Conservation (phyloP, 2,888 invertebrate genomes). For the Acronicta leporina region DNA sequence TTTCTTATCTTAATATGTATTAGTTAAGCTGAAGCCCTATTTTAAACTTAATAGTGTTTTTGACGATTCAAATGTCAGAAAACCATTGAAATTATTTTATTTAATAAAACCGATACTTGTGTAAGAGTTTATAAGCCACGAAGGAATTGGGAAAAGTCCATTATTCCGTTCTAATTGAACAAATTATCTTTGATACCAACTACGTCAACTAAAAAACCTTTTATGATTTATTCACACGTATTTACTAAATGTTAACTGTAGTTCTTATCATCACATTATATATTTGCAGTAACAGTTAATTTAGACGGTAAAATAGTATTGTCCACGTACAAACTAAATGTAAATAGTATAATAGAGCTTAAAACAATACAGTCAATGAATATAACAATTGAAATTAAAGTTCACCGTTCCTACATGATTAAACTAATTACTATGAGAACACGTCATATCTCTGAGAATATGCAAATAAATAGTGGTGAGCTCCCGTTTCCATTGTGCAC, state of each 20-base stretch:
- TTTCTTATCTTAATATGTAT: constrained; percentile 8
- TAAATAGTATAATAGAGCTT: background rate
- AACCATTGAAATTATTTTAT: no score
- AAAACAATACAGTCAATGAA: background rate
- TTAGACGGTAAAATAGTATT: constrained; percentile 5
- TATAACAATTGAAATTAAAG: background rate
- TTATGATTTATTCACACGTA: constrained; percentile 8
- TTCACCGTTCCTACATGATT: constrained; percentile 1
- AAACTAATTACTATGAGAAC: constrained; percentile 12
- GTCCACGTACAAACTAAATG: constrained; percentile 11
- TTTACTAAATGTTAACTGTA: constrained; percentile 29
- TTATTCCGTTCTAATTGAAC: no score
- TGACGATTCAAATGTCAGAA: no score
- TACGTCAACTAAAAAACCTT: background rate
- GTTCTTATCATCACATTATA: constrained; percentile 14
- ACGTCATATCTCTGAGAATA: background rate
- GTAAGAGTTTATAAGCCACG: no score
- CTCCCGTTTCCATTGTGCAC: constrained; percentile 31
- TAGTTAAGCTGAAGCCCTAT: no score
- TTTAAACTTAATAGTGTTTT: no score
- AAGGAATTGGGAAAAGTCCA: no score
- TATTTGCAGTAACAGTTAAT: background rate
- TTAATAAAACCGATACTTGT: no score
- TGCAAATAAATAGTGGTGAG: constrained; percentile 23
- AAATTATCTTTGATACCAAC: no score